phyloP scores from a whole-genome alignment of 1,140 invertebrate species.

The Drosophila ficusphila region DNA sequence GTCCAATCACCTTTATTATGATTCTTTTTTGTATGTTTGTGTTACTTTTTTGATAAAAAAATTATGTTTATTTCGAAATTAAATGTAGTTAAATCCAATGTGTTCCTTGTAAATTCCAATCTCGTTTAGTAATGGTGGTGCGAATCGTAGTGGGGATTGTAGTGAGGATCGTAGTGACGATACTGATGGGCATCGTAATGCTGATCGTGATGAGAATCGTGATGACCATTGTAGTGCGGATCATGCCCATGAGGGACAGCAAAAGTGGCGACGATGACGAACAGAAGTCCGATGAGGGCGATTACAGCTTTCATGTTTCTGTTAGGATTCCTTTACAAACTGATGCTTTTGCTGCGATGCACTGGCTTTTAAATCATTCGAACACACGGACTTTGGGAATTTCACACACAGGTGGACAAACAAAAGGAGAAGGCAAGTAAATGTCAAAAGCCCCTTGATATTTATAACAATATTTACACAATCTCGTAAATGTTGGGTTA shows the following conservation, averaged over 20 bases:
- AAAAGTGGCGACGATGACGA: background rate
- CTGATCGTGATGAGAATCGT: background rate
- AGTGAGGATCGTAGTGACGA: background rate
- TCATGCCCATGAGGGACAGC: background rate
- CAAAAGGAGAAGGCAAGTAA: slow-evolving; percentile 3
- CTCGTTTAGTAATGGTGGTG: background rate
- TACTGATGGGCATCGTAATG: background rate
- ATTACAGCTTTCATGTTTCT: slow-evolving; percentile 3
- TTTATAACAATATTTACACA: slow-evolving; percentile 16
- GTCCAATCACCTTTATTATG: background rate
- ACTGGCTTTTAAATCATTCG: slow-evolving; percentile 8
- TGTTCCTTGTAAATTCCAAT: too few relatives aligned
- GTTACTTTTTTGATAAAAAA: too few relatives aligned
- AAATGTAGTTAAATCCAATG: too few relatives aligned
- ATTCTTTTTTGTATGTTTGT: too few relatives aligned
- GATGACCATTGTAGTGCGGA: background rate
- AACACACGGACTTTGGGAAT: background rate
- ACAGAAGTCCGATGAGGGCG: background rate
- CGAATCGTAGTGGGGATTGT: background rate
- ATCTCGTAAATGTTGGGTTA: slow-evolving; percentile 34
- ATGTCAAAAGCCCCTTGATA: background rate
- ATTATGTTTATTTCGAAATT: too few relatives aligned
- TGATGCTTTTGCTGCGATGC: background rate
- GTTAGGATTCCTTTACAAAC: background rate
- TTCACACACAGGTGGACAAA: background rate